Base-by-base conservation (phyloP, 2,888 invertebrate genomes). In the Rhagophthalmus giganteus region DNA sequence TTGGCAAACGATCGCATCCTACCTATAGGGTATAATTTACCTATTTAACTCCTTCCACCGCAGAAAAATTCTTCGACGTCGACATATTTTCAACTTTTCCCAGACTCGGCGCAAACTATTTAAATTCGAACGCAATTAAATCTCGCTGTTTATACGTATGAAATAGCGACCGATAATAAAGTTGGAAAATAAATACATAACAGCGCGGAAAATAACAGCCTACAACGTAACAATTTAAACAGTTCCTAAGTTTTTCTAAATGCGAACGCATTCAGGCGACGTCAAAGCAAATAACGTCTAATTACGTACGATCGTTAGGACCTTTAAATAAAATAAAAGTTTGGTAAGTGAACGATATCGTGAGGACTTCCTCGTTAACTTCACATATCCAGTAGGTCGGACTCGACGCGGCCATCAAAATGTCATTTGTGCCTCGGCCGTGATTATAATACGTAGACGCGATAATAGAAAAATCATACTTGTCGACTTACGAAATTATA, bases 311-410 rank as follows among this genome's bases (percentile, higher is more conserved):
- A 54, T 61, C 61, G 59, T 59, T 61, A 59, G 47, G 45, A 41
- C 54, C 52, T 59, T 61, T 62, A 63, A 61, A 57, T 59, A 57
- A 63, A 62, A 57, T 62, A 64, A 63, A 57, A 60, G 53, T 57
- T 57, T 52, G 45, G 32, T 59, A 59, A 59, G 59, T 54, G 59
- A 54, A 50, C 49, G 53, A 59, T 59, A 34, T 51, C 59, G 59
- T 59, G 59, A 44, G 49, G 34, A 39, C 53, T 45, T 42, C 45
- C 60, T 60, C 55, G 58, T 58, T 60, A 60, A 57, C 46, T 41
- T 37, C 26, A 28, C n/a, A 51, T 15, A 39, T 54, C 31, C 31
- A 30, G 37, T 41, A 51, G 50, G 44, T 25, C 16, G 42, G 49
- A 25, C 37, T 14, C 39, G 41, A 39, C 52, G 41, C 40, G 49